Percentiles rank a stretch among this genome's conserved stretches.
Conservation (phyloP, 1,140 invertebrate genomes). For the Hirudo medicinalis region DNA sequence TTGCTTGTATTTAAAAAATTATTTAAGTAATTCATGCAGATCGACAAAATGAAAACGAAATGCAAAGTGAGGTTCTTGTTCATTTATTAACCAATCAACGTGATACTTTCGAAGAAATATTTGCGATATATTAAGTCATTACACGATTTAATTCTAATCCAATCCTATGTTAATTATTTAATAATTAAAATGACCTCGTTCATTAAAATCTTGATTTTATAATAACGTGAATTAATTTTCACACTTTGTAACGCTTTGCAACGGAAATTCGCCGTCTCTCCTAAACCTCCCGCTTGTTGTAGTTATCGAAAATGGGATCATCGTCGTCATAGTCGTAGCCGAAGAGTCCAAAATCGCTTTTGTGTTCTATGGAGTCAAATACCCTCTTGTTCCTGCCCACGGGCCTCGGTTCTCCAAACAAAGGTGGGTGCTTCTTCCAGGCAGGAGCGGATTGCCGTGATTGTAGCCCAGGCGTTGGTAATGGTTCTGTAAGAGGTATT, state of each 20-base stretch:
- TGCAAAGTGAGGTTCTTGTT: too few species aligned
- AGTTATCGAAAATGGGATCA: not conserved
- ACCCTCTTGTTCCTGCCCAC: not conserved
- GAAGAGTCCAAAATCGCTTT: constrained; percentile 7
- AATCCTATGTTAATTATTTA: not conserved
- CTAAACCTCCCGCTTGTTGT: not conserved
- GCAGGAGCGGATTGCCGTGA: not conserved
- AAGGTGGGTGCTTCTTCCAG: not conserved
- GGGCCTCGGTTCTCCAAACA: not conserved
- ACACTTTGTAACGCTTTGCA: not conserved
- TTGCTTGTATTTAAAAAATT: too few species aligned
- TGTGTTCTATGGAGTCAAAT: not conserved
- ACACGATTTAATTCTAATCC: not conserved
- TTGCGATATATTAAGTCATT: too few species aligned
- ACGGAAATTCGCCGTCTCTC: not conserved
- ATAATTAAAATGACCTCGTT: not conserved
- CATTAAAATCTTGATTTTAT: not conserved
- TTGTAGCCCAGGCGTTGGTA: not conserved
- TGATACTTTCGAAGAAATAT: too few species aligned
- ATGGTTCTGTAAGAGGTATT: not conserved
- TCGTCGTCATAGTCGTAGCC: constrained; percentile 8
- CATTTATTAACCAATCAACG: too few species aligned
- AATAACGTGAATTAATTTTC: not conserved
- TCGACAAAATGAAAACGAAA: too few species aligned
- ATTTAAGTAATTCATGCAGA: too few species aligned